Evolutionary conservation across 2,888 invertebrate species (phyloP).

Genomic region (Sympetrum striolatum): DNA sequence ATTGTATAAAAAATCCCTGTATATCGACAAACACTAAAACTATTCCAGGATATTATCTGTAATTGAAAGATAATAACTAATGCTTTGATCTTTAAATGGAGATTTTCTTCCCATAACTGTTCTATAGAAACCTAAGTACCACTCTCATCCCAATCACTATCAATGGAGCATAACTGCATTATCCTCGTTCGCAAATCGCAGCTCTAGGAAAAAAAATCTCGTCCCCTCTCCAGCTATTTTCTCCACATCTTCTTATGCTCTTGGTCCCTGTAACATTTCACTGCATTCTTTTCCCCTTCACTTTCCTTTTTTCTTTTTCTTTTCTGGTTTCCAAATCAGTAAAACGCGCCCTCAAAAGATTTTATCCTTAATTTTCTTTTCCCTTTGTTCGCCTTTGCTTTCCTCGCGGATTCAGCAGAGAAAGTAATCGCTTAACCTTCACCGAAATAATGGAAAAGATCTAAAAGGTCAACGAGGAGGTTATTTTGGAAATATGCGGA

Average conservation of each 20-base stretch:
- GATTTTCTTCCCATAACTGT: too few relatives aligned
- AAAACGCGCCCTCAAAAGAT: constrained; percentile 32
- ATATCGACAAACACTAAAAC: too few relatives aligned
- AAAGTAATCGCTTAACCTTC: constrained; percentile 1
- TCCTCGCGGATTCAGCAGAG: not conserved
- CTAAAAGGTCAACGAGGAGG: too few relatives aligned
- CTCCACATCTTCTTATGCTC: not conserved
- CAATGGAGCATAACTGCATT: too few relatives aligned
- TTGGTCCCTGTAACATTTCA: not conserved
- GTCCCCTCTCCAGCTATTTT: not conserved
- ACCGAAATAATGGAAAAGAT: not conserved
- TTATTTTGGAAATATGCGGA: too few relatives aligned
- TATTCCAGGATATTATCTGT: too few relatives aligned
- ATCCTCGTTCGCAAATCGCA: too few relatives aligned
- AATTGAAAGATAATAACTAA: too few relatives aligned
- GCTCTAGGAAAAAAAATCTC: not conserved
- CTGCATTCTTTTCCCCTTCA: not conserved
- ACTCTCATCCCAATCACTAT: too few relatives aligned
- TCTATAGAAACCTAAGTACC: too few relatives aligned
- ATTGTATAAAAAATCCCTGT: too few relatives aligned
- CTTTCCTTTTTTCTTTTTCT: not conserved
- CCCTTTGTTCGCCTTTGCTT: constrained; percentile 36
- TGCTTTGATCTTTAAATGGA: too few relatives aligned
- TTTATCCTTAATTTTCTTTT: constrained; percentile 50
- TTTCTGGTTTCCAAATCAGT: not conserved